A percentile compares a stretch with the other conserved stretches of the same genome.
phyloP scores from a whole-genome alignment of 2,888 invertebrate genomes.

The Torymus texanus region DNA sequence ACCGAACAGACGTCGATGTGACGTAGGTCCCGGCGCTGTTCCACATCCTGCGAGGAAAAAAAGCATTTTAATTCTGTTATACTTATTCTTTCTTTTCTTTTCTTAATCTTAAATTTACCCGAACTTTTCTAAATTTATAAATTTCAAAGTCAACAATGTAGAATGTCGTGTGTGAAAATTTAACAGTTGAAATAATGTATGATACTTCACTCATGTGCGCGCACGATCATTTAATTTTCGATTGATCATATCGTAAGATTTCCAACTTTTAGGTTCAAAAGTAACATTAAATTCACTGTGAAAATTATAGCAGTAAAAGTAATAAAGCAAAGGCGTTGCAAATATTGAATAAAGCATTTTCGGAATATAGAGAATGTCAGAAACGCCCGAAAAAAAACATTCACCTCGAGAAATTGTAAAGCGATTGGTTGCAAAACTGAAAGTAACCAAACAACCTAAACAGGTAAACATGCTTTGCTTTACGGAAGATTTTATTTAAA shows the following conservation, averaged over 20 bases:
- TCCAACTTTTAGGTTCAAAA: no score
- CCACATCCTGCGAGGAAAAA: conserved; percentile 79
- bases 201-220: conserved; percentile 7
- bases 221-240: neutral
- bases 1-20: conserved; percentile 93
- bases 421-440: conserved; percentile 58
- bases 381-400: conserved; percentile 33
- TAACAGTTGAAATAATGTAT: conserved; percentile 31
- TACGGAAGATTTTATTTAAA: no score
- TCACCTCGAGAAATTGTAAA: conserved; percentile 52
- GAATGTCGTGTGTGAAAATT: neutral
- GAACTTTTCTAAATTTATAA: neutral
- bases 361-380: conserved; percentile 49
- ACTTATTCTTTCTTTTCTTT: neutral
- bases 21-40: conserved; percentile 88
- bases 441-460: conserved; percentile 55
- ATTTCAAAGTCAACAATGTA: conserved; percentile 21
- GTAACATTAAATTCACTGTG: conserved; percentile 19
- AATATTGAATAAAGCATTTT: neutral
- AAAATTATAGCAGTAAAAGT: conserved; percentile 4
- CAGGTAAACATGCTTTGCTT: conserved; percentile 13
- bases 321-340: conserved; percentile 5
- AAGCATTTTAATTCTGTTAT: neutral
- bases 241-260: conserved; percentile 7
- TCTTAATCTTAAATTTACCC: neutral